Base-by-base conservation (phyloP, 2,113 vertebrate species). In the Peromyscus californicus region DNA sequence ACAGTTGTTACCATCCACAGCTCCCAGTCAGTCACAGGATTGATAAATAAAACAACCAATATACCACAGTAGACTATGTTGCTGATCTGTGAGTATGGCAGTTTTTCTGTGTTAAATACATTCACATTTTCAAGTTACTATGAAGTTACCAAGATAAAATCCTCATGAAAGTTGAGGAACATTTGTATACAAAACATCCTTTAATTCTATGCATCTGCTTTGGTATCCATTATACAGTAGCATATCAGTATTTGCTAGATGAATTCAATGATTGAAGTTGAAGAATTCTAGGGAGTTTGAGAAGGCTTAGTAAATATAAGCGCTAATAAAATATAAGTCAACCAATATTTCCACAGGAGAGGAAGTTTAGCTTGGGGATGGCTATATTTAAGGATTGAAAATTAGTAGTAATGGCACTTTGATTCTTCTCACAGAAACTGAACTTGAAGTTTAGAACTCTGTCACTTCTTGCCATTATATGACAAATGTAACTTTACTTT, bases 401-500 rank as follows among this genome's bases (percentile, higher is more conserved):
- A 93, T 84, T 24, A 51, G 2, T 57, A 82, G 61, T 36, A 79
- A 96, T 96, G 70, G 3, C 16, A 76, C 67, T 42, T 90, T 45
- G 72, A 92, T 54, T 63, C 31, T 91, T 93, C 83, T 80, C 29
- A 16, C 19, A 24, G 21, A 97, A 84, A 36, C 67, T 67, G 39
- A 67, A 80, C 51, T 89, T 96, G 42, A 82, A 87, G 74, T 82
- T 84, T 72, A 82, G 51, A 82, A 69, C 5, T 82, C 36, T 80
- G 89, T 82, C 57, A 80, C 90, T 59, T 95, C 57, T 95, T 19
- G 78, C 36, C 42, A 31, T 89, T 61, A 83, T 89, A 54, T 87
- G 96, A 91, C 15, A 83, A 92, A 95, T 90, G 13, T n/a, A 54
- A 92, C 33, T 89, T 74, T 65, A 90, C 29, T 95, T 85, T 65